A percentile compares a stretch with the other conserved stretches of the same genome.
Evolutionary conservation across 2,888 invertebrate species (phyloP).

Genomic region (Auanema sp.): DNA sequence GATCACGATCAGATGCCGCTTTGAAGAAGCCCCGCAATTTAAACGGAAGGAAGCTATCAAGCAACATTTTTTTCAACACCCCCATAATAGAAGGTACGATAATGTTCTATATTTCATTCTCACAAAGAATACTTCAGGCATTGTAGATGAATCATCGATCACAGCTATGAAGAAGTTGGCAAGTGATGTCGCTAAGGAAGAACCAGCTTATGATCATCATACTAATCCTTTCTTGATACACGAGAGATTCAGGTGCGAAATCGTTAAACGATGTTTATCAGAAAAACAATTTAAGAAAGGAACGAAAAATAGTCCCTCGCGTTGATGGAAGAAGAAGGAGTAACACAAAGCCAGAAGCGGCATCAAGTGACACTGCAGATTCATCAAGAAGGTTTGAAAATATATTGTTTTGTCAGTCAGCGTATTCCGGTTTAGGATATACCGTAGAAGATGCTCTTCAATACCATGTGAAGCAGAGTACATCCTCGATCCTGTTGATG

Average conservation of each 20-base stretch:
- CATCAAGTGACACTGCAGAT: not conserved
- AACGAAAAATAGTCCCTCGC: constrained; percentile 30
- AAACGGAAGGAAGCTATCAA: constrained; percentile 21
- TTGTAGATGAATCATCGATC: constrained; percentile 13
- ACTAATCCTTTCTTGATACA: constrained; percentile 28
- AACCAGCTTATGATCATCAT: constrained; percentile 16
- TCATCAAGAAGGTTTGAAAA: not conserved
- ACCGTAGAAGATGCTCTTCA: constrained; percentile 28
- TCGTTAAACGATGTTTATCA: not conserved
- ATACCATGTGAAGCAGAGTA: constrained; percentile 20
- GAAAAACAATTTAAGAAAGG: constrained; percentile 16
- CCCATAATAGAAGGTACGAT: constrained; percentile 23
- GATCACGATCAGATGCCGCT: constrained; percentile 52
- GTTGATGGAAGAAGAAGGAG: constrained; percentile 19
- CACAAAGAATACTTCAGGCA: constrained; percentile 1
- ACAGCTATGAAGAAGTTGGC: constrained; percentile 27
- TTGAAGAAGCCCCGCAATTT: constrained; percentile 24
- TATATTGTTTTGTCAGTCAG: not conserved
- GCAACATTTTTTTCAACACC: constrained; percentile 2
- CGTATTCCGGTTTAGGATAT: not conserved
- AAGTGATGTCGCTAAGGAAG: constrained; percentile 22
- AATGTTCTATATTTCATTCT: not conserved
- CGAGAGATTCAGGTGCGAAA: constrained; percentile 26
- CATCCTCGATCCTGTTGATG: constrained; percentile 6
- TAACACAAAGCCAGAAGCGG: constrained; percentile 25